A percentile compares a stretch with the other conserved stretches of the same genome.
Conservation (phyloP, 2,797 vertebrate species). For the Ctenosaura bakeri region DNA sequence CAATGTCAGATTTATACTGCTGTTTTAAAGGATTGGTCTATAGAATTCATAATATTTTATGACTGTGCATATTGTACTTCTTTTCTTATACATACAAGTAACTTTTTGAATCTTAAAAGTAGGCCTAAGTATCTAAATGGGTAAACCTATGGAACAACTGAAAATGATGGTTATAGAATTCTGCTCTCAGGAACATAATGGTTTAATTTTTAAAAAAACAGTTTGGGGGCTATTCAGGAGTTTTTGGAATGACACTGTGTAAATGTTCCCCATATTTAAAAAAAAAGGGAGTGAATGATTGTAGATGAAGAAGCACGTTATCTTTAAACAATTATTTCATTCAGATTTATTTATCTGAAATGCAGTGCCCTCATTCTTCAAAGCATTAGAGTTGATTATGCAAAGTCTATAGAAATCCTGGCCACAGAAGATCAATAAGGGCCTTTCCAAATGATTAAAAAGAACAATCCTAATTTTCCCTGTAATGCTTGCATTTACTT, state of each 20-base stretch:
- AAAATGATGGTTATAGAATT: background rate
- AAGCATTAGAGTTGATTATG: background rate
- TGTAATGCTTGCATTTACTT: background rate
- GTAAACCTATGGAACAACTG: background rate
- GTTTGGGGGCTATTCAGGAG: background rate
- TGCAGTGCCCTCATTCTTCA: background rate
- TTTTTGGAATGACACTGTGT: background rate
- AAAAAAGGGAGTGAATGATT: too few species aligned
- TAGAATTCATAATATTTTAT: background rate
- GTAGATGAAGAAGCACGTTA: background rate
- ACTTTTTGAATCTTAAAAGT: background rate
- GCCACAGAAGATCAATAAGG: background rate
- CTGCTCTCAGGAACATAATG: background rate
- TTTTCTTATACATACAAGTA: background rate
- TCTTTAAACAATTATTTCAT: background rate
- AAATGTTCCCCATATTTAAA: background rate
- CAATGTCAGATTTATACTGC: background rate
- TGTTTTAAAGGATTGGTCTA: conserved; percentile 1
- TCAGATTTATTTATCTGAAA: background rate
- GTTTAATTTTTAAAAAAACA: background rate
- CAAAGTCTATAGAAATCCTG: background rate
- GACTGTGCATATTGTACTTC: background rate
- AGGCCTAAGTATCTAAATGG: background rate
- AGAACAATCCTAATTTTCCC: background rate
- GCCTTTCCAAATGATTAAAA: background rate